Base-by-base conservation (phyloP, 2,888 invertebrate genomes). In the Strigamia crassipes region DNA sequence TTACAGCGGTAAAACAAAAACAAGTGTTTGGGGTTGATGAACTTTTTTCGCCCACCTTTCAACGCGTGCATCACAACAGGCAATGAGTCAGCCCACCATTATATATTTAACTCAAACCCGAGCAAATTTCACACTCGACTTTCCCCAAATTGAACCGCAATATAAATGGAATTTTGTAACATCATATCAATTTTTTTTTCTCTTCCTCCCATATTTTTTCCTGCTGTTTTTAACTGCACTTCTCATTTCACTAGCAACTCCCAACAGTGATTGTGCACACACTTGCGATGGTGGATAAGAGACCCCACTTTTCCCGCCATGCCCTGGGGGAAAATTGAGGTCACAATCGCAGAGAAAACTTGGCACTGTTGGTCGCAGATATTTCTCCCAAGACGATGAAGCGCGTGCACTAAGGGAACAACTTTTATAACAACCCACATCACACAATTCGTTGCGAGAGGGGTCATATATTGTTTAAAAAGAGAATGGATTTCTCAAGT, bases 261-360 rank as follows among this genome's bases (percentile, higher is more conserved):
- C 61, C 61, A 18, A 61, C 61, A 61, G 23, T 23, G 18, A 61
- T 10, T n/a, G 6, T 61, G 61, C 61, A 61, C 61, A 61, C 21
- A 15, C 15, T 46, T 21, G 61, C 61, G 61, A 61, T 61, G 61
- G 23, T 12, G 61, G 61, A 61, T 61, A 61, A 61, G 61, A 61
- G 61, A 61, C 61, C 61, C 61, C 21, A 18, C 61, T 61, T 61
- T 61, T 61, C 61, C 61, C 61, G 61, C 23, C 61, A 61, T 61
- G 61, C 61, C 61, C 61, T 61, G 61, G 61, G 61, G 61, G 21
- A 61, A 61, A 61, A 61, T 61, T 61, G 61, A 61, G 61, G 61
- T 61, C 61, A 61, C 61, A 61, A 18, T 61, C 61, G 61, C 23
- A 23, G 61, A 61, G 61, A 61, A 61, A 61, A 61, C 61, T 61